A percentile compares a stretch with the other conserved stretches of the same genome.
These are phyloP conservation scores for Platysternon megacephalum DNA, from an alignment of 2,113 vertebrate genomes.

Conservation along the genomic window DNA sequence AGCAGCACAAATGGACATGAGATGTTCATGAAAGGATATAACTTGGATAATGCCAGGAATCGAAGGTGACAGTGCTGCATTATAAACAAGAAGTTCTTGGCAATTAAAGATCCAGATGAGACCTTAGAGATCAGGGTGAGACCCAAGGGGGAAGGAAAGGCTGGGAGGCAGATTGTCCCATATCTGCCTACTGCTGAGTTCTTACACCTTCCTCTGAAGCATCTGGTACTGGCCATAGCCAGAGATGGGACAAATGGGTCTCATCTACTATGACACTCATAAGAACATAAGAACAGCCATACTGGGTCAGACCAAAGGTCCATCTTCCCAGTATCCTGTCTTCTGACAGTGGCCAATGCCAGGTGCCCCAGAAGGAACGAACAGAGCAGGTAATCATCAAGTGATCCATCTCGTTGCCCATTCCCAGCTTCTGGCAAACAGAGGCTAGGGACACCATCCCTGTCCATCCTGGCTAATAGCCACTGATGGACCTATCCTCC, in stretches of 20 bases:
- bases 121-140: background rate
- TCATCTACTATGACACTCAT: background rate
- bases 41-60: background rate
- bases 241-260: background rate
- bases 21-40: background rate
- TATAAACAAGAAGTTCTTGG: background rate
- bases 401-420: no score
- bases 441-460: no score
- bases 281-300: no score
- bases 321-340: no score
- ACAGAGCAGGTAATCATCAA: no score
- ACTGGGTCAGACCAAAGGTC: no score
- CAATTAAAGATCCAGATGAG: no score
- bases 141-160: background rate
- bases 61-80: background rate
- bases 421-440: no score
- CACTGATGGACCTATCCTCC: no score
- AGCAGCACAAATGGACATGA: background rate
- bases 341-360: no score
- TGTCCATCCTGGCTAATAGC: no score
- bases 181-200: background rate
- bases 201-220: background rate
- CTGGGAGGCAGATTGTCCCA: background rate
- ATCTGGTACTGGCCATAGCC: background rate
- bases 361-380: no score